These are phyloP conservation scores for Pollachius pollachius DNA, from an alignment of 2,113 vertebrate species.

Conservation along the genomic window DNA sequence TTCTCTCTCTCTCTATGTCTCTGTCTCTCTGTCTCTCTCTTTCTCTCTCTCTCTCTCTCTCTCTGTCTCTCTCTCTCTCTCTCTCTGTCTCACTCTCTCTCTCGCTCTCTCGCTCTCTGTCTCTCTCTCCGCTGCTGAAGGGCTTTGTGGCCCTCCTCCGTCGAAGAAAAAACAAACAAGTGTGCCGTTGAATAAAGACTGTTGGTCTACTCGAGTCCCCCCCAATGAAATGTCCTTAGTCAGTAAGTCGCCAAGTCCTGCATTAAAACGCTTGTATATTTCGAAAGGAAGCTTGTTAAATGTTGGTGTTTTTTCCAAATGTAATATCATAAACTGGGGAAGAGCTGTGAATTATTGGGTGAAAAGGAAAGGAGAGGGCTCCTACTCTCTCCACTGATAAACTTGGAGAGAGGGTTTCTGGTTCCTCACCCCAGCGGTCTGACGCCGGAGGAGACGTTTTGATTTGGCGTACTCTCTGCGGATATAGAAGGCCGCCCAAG, in stretches of 20 bases:
- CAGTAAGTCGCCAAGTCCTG: constrained; percentile 52
- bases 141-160: constrained; percentile 38
- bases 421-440: constrained; percentile 50
- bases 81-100: background rate
- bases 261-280: constrained; percentile 43
- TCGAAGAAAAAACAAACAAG: constrained; percentile 47
- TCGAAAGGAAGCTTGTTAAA: constrained; percentile 41
- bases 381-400: constrained; percentile 36
- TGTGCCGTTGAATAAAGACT: constrained; percentile 42
- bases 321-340: constrained; percentile 35
- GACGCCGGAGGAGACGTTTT: constrained; percentile 36
- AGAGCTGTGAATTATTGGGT: constrained; percentile 33
- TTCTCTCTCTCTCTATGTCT: background rate
- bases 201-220: constrained; percentile 35
- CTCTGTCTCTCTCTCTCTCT: background rate
- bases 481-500: constrained; percentile 59
- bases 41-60: background rate
- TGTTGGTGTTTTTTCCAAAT: constrained; percentile 35
- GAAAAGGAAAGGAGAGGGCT: constrained; percentile 36
- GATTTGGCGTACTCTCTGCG: constrained; percentile 42
- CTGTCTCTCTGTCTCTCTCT: background rate
- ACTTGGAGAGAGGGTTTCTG: constrained; percentile 46
- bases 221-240: constrained; percentile 44
- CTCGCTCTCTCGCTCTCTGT: constrained; percentile 6
- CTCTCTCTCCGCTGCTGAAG: constrained; percentile 29